Base-by-base conservation (phyloP, 2,888 invertebrate species). In the Phortica okadai region DNA sequence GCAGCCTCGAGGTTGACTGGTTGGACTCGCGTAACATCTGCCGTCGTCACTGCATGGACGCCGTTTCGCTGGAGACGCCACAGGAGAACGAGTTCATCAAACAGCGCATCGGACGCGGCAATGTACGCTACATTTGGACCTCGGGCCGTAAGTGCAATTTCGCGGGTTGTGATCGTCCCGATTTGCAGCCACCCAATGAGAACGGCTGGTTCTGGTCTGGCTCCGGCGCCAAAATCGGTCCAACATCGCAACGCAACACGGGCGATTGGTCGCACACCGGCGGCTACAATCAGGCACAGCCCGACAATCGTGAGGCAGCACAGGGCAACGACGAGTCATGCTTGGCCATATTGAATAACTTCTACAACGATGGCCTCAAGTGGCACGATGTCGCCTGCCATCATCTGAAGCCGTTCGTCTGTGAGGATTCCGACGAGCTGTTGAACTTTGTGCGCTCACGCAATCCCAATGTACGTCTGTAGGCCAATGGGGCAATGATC, bases 201-300 rank as follows among this genome's bases (percentile, higher is more conserved):
- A 96, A 96, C 91, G 96, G 96, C 76, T 97, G 97, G 97, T 97
- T 97, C 94, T 97, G 97, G 97, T 97, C 96, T 6, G 97, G 97
- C 81, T 97, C 97, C 8, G 97, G 97, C 45, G 97, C 96, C 79
- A 97, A 97, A 93, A 96, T 97, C 89, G 97, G 97, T 67, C 94
- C 97, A 78, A 97, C 97, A 75, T 95, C 95, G 50, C 96, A 97
- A 91, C 94, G 97, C 80, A 97, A 96, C 92, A 95, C 97, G 78
- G 97, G 97, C 58, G 97, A 97, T 91, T 97, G 97, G 97, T 97
- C 96, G 84, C 93, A 93, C 89, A 97, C 97, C 73, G 97, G 97
- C 78, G 97, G 97, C 82, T 97, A 95, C 90, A 96, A 96, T 73
- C 96, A 97, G 89, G 93, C 96, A 0, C 97, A 97, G 91, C 97